phyloP scores from a whole-genome alignment of 2,888 invertebrate species.

The Parapristionchus giblindavisi region DNA sequence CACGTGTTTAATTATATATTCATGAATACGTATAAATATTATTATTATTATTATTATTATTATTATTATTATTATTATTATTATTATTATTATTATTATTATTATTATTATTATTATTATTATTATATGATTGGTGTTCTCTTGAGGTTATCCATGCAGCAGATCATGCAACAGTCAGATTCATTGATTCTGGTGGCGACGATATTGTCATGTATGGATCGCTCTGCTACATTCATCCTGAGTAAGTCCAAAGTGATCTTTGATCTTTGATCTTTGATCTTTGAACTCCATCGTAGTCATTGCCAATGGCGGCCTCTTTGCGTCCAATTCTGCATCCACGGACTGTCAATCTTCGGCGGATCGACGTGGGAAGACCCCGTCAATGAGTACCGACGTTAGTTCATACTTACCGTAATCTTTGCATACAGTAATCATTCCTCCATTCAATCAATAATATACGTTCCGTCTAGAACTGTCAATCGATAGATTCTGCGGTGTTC shows the following conservation, averaged over 20 bases:
- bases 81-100: no score
- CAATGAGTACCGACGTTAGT: background rate
- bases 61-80: no score
- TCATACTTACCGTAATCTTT: background rate
- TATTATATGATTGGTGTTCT: background rate
- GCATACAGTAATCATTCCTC: background rate
- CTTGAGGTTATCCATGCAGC: background rate
- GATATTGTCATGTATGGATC: conserved; percentile 36
- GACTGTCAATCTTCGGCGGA: background rate
- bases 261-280: background rate
- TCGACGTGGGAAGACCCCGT: background rate
- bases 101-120: no score
- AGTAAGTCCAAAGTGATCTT: background rate
- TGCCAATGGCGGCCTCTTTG: background rate
- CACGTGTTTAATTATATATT: no score
- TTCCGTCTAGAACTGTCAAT: background rate
- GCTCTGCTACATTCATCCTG: conserved; percentile 20
- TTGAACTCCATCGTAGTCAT: conserved; percentile 1
- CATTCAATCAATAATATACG: background rate
- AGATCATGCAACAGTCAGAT: conserved; percentile 7
- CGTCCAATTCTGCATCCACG: conserved; percentile 28
- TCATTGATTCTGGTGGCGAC: conserved; percentile 36
- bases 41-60: no score
- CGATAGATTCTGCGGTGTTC: background rate
- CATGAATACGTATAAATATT: no score